Base-by-base conservation (phyloP, 2,888 invertebrate species). In the Drosophila anomelani region DNA sequence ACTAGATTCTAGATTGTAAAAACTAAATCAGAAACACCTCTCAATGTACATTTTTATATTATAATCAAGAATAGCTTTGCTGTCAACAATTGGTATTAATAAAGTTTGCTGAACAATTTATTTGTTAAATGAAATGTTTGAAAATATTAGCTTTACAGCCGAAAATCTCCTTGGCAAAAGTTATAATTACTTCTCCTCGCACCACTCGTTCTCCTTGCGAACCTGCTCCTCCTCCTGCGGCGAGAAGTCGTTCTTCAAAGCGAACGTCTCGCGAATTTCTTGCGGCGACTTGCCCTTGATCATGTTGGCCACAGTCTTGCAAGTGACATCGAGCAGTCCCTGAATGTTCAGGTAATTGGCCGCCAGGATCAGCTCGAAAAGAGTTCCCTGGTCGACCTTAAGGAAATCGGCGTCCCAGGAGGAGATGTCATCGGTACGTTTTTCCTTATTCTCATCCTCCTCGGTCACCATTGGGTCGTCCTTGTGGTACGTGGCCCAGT, bases 351-450 rank as follows among this genome's bases (percentile, higher is more conserved):
- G 44, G 34, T 76, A 76, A 29, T 71, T 66, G 0, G 76, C 76
- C 9, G 76, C 76, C 44, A 71, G 17, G 17, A 76, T 76, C 4
- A 76, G 32, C 29, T 76, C 66, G 17, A 76, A 76, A 0, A 76
- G 51, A 9, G 75, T 76, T 20, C 76, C 64, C 92, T 99, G 98
- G 92, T 99, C 98, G 38, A 99, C 99, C 94, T 99, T 99, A 10
- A 99, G 93, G 91, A 99, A 99, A 92, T 99, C 99, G 0, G 98
- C 98, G 94, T 99, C 99, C 99, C 99, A 99, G 0, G 98, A 98
- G 29, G 97, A 97, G 81, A 99, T 99, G 91, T 76, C 76, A 15
- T 76, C 72, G 2, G 71, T 99, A n/a, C 99, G 94, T 90, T 99
- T 99, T 91, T 98, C 98, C 92, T 98, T 98, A 92, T 97, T 98